phyloP scores from a whole-genome alignment of 2,888 invertebrate species.

The Drosophila ustulata region DNA sequence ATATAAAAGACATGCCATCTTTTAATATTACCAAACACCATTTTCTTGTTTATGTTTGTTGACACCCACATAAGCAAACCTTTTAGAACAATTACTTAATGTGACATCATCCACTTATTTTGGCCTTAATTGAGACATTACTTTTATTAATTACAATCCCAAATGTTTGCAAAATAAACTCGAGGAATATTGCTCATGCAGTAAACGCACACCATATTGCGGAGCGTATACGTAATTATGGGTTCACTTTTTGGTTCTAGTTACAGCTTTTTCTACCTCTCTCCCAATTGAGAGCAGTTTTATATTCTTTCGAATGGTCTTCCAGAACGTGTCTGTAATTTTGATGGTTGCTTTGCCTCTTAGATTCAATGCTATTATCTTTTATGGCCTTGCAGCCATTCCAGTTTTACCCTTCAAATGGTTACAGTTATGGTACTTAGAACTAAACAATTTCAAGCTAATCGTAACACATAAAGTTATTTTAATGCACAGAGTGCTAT shows the following conservation, averaged over 20 bases:
- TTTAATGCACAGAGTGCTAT: not conserved
- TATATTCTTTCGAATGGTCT: conserved; percentile 1
- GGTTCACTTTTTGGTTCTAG: not conserved
- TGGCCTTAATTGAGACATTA: conserved; percentile 20
- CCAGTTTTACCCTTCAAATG: not conserved
- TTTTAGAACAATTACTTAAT: conserved; percentile 13
- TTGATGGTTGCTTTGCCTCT: not conserved
- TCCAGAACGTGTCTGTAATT: not conserved
- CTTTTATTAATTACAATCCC: conserved; percentile 17
- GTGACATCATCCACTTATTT: conserved; percentile 23
- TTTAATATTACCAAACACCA: not conserved
- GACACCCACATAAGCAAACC: not conserved
- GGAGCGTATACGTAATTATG: not conserved
- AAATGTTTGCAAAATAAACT: conserved; percentile 13
- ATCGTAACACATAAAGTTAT: not conserved
- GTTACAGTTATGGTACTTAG: not conserved
- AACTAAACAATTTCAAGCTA: not conserved
- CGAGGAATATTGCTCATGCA: not conserved
- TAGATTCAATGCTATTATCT: not conserved
- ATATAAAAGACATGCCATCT: not conserved
- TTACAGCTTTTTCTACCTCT: not conserved
- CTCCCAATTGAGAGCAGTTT: not conserved
- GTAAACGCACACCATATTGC: not conserved
- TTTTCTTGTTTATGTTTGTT: conserved; percentile 5
- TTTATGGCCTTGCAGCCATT: not conserved